phyloP scores from a whole-genome alignment of 2,888 invertebrate species.

The Acanthacorydalis orientalis region DNA sequence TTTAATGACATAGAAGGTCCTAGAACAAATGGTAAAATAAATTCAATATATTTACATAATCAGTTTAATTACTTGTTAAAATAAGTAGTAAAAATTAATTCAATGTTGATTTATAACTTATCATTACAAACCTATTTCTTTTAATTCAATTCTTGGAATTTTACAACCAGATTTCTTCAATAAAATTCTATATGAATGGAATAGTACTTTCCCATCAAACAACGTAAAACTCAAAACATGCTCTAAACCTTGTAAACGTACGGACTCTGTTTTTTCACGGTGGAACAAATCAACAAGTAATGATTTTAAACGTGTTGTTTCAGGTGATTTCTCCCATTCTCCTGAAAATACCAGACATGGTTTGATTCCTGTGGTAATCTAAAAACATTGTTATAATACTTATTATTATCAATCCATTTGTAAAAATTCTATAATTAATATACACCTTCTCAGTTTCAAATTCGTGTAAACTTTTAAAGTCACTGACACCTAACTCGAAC shows the following conservation, averaged over 20 bases:
- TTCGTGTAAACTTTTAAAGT: conserved; percentile 60
- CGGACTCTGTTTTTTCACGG: conserved; percentile 59
- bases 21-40: no score
- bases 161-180: conserved; percentile 83
- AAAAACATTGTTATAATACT: neutral
- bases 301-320: conserved; percentile 70
- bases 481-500: conserved; percentile 85
- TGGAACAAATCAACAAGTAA: conserved; percentile 86
- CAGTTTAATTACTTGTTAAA: neutral
- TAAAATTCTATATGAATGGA: conserved; percentile 63
- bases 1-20: conserved; percentile 82
- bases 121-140: conserved; percentile 55
- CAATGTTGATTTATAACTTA: conserved; percentile 1
- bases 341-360: conserved; percentile 88
- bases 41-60: neutral
- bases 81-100: neutral
- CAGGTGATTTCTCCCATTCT: conserved; percentile 73
- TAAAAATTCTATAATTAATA: conserved; percentile 9
- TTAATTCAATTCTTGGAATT: conserved; percentile 79
- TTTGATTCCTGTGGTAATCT: conserved; percentile 55
- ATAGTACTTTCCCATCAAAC: conserved; percentile 52
- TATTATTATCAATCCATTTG: neutral
- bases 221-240: conserved; percentile 84
- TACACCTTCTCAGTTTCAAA: conserved; percentile 49
- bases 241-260: conserved; percentile 85